Percentiles rank a stretch among this genome's conserved stretches.
Conservation (phyloP, 2,113 vertebrate genomes). For the Ctenomys sociabilis region DNA sequence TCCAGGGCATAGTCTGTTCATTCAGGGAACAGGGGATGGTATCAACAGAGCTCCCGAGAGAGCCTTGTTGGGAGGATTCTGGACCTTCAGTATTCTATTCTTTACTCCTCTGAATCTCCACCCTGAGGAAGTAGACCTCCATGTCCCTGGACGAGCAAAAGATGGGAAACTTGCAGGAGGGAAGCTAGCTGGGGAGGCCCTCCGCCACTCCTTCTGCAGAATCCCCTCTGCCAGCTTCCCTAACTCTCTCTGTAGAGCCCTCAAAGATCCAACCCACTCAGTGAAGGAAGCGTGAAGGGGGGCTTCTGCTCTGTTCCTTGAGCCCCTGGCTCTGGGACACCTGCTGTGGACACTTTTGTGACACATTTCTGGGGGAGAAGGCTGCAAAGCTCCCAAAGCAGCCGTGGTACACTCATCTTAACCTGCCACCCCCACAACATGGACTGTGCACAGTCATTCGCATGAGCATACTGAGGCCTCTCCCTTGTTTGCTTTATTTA, state of each 20-base stretch:
- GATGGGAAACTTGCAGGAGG: neutral
- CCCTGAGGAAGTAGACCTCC: neutral
- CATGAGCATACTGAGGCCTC: conserved; percentile 77
- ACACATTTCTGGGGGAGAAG: neutral
- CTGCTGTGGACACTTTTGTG: neutral
- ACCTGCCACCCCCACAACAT: accelerated
- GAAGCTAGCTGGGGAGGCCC: neutral
- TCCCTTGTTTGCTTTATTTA: conserved; percentile 85
- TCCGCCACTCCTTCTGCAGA: neutral
- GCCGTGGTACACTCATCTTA: neutral
- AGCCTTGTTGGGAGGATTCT: neutral
- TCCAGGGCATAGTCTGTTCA: neutral
- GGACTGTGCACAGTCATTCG: conserved; percentile 56
- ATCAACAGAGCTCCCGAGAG: neutral
- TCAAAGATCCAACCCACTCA: neutral
- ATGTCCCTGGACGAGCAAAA: neutral
- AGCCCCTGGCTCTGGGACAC: neutral
- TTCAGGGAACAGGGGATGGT: neutral
- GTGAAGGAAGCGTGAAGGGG: neutral
- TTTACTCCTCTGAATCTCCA: neutral
- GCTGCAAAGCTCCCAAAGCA: neutral
- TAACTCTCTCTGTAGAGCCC: neutral
- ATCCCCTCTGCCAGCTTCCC: neutral
- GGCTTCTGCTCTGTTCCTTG: neutral
- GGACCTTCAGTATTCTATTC: neutral